These are phyloP conservation scores for Orthosia gracilis DNA, from an alignment of 2,888 invertebrate genomes.

Conservation along the genomic window DNA sequence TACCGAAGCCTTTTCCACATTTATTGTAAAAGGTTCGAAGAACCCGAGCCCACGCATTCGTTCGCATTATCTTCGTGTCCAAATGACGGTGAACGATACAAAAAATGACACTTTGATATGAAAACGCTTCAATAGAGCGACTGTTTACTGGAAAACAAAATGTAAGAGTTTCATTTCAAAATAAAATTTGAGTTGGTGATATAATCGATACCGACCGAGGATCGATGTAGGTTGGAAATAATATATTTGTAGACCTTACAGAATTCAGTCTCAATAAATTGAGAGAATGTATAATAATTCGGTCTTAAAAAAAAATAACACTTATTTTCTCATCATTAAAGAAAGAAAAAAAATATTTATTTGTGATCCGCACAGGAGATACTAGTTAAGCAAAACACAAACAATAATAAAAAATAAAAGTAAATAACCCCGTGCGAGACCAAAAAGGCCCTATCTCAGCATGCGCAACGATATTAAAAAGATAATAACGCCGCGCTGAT, in stretches of 20 bases:
- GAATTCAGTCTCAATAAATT: neutral
- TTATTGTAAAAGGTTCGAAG: conserved; percentile 39
- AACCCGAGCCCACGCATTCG: conserved; percentile 39
- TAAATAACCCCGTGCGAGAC: too few species aligned
- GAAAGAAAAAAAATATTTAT: too few species aligned
- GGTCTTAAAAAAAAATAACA: too few species aligned
- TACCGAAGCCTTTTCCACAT: conserved; percentile 29
- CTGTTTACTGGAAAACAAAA: conserved; percentile 47
- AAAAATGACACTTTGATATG: conserved; percentile 58
- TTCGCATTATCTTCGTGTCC: conserved; percentile 39
- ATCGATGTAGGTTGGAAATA: neutral
- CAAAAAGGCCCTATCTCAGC: too few species aligned
- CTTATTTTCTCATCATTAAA: neutral
- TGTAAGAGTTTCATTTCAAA: conserved; percentile 11
- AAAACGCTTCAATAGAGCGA: conserved; percentile 38
- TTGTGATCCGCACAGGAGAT: too few species aligned
- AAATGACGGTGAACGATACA: conserved; percentile 49
- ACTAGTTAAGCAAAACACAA: too few species aligned
- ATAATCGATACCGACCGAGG: neutral
- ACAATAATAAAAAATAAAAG: too few species aligned
- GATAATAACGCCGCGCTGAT: too few species aligned
- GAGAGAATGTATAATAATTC: too few species aligned
- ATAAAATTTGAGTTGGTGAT: neutral
- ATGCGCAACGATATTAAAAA: too few species aligned
- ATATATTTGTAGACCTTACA: neutral